Evolutionary conservation across 2,888 invertebrate genomes (phyloP).

Genomic region (Plagodis pulveraria): DNA sequence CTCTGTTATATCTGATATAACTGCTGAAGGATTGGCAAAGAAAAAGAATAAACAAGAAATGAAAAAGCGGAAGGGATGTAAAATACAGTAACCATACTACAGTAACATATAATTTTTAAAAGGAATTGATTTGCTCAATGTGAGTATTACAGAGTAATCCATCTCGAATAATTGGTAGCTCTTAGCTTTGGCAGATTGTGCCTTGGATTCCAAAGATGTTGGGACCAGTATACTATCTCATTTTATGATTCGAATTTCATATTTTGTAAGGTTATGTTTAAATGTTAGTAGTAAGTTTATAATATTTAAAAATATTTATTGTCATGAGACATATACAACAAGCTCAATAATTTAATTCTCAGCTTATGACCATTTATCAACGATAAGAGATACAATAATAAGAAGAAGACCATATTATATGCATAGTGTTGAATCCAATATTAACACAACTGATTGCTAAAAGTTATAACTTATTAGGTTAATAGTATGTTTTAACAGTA

Average conservation of each 20-base stretch:
- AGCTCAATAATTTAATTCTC: conserved; percentile 19
- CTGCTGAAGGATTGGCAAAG: conserved; percentile 73
- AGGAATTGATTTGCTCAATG: conserved; percentile 20
- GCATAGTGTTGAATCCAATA: too few species aligned
- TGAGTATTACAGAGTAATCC: conserved; percentile 20
- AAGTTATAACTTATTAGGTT: too few species aligned
- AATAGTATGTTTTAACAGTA: too few species aligned
- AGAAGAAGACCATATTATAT: too few species aligned
- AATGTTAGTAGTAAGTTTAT: neutral
- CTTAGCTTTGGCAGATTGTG: conserved; percentile 10
- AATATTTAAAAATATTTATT: conserved; percentile 11
- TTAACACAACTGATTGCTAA: too few species aligned
- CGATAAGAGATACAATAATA: too few species aligned
- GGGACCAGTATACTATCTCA: conserved; percentile 32
- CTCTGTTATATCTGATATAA: conserved; percentile 79
- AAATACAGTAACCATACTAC: conserved; percentile 67
- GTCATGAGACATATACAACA: neutral
- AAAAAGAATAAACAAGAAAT: conserved; percentile 74
- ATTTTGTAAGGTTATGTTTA: conserved; percentile 9
- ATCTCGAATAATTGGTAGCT: conserved; percentile 25
- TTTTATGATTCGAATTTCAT: conserved; percentile 23
- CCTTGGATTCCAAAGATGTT: conserved; percentile 35
- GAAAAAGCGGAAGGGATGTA: conserved; percentile 77
- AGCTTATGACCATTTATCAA: conserved; percentile 1
- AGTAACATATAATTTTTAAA: neutral